Base-by-base conservation (phyloP, 1,140 invertebrate species). In the Procambarus virginalis region DNA sequence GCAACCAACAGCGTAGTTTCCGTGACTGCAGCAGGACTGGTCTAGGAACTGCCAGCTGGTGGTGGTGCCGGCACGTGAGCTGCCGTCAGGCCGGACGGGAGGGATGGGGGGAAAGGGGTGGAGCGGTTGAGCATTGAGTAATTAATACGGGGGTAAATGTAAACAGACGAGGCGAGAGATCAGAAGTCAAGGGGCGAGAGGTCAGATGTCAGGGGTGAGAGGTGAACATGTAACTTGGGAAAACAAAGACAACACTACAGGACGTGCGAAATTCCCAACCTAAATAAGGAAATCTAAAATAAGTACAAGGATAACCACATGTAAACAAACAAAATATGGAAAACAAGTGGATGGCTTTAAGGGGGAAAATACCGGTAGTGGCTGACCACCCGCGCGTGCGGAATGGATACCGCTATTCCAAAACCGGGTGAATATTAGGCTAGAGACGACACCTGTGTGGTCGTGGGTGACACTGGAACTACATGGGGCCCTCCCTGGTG, bases 21-120 rank as follows among this genome's bases (percentile, higher is more conserved):
- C 78, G 78, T 80, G 78, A 80, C 78, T 80, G 78, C 49, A 20
- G 78, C n/a, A 80, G 78, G 20, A 80, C 78, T 80, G 78, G 78
- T 46, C n/a, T 80, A 55, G 55, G 45, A 55, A 55, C 49, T 22
- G 78, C 78, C 55, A 80, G 78, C 20, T 80, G 78, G 78, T 80
- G n/a, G 77, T 45, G 77, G 51, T 55, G 8, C 8, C 8, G 51
- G 51, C 51, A 55, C 51, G 51, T 55, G 51, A 55, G 51, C 51
- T 55, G 51, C 51, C 51, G 12, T 8, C 60, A 17, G 17, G 45
- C 12, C 46, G 20, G 8, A 34, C 78, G 55, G n/a, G 20, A 55
- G 68, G n/a, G 10, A 34, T 4, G 22, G 60, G 60, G 17, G 4
- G 5, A 68, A 17, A 17, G 17, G 3, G 64, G 64, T 4, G 20